Evolutionary conservation across 2,113 vertebrate species (phyloP).

Genomic region (Melierax canorus): DNA sequence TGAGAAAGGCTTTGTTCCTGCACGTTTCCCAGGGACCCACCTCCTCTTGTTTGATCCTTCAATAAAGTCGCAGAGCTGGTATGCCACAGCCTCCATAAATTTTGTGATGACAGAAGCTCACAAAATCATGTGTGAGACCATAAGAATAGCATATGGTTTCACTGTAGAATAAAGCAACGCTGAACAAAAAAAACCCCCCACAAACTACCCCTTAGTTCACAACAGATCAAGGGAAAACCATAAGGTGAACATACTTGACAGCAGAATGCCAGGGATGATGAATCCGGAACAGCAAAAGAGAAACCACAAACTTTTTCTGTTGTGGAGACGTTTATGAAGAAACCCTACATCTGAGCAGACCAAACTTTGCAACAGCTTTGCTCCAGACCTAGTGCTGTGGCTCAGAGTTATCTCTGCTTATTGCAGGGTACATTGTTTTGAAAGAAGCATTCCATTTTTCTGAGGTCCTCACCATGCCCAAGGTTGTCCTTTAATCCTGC

Average conservation of each 20-base stretch:
- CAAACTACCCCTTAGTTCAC: background rate
- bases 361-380: background rate
- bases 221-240: background rate
- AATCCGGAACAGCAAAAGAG: background rate
- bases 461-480: rapidly evolving
- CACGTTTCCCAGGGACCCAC: background rate
- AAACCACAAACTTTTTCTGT: background rate
- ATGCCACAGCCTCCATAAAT: background rate
- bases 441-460: background rate
- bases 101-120: background rate
- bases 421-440: background rate
- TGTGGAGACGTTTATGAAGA: background rate
- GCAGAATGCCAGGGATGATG: background rate
- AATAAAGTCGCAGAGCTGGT: background rate
- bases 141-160: background rate
- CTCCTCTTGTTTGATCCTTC: background rate
- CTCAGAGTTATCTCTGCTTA: background rate
- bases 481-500: background rate
- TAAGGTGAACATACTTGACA: background rate
- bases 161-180: background rate
- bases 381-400: background rate
- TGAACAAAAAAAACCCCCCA: background rate
- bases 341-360: background rate
- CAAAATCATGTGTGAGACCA: background rate
- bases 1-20: background rate